These are phyloP conservation scores for Tilapia sparmanii DNA, from an alignment of 2,113 vertebrate genomes.

Conservation along the genomic window DNA sequence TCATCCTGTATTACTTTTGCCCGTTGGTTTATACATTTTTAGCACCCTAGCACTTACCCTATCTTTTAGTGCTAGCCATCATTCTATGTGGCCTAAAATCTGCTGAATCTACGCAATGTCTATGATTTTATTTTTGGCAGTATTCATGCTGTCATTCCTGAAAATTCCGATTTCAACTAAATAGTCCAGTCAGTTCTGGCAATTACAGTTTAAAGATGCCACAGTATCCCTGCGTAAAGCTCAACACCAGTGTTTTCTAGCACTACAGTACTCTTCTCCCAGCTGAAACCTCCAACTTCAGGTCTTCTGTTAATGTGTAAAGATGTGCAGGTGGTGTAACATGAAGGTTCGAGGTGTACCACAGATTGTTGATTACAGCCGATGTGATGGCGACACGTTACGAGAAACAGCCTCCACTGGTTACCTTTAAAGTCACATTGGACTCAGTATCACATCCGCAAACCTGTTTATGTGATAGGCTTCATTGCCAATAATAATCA, in stretches of 20 bases:
- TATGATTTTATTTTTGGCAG: background rate
- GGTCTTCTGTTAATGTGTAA: accelerated
- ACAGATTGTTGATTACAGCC: background rate
- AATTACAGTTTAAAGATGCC: background rate
- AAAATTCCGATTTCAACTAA: accelerated
- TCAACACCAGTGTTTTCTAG: background rate
- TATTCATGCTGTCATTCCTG: background rate
- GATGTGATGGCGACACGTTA: background rate
- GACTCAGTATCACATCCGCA: conserved; percentile 88
- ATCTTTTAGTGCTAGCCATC: background rate
- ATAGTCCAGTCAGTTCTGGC: background rate
- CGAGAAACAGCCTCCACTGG: conserved; percentile 26
- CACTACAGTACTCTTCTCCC: background rate
- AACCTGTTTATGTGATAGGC: conserved; percentile 67
- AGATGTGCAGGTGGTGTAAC: background rate
- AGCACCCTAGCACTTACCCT: background rate
- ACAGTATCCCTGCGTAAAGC: background rate
- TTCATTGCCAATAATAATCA: conserved; percentile 79
- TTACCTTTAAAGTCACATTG: conserved; percentile 84
- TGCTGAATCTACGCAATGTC: accelerated
- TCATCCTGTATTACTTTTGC: background rate
- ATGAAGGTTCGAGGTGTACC: background rate
- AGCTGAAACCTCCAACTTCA: background rate
- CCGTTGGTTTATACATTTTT: background rate
- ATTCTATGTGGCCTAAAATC: background rate